phyloP scores from a whole-genome alignment of 2,888 invertebrate species.

The Macrophya alboannulata region DNA sequence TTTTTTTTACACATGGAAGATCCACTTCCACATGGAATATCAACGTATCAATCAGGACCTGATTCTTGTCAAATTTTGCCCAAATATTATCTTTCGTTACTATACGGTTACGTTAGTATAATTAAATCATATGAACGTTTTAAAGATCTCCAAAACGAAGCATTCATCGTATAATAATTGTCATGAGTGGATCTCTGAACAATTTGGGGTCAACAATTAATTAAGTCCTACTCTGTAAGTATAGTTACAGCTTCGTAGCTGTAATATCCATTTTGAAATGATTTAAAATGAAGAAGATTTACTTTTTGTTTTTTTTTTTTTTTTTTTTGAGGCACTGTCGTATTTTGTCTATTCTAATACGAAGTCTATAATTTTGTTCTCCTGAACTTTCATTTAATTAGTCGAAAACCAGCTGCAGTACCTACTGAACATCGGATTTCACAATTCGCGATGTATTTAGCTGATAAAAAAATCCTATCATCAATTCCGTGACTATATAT shows the following conservation, averaged over 20 bases:
- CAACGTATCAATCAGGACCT: neutral
- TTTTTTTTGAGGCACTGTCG: slow-evolving; percentile 49
- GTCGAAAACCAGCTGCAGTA: neutral
- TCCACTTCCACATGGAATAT: neutral
- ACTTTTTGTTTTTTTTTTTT: too few relatives aligned
- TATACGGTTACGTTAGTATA: neutral
- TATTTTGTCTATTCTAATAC: slow-evolving; percentile 53
- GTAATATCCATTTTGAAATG: neutral
- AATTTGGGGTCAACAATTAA: neutral
- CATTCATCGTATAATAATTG: neutral
- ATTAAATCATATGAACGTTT: neutral
- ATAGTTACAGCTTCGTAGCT: neutral
- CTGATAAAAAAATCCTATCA: slow-evolving; percentile 34
- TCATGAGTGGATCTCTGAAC: neutral
- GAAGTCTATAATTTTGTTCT: slow-evolving; percentile 28
- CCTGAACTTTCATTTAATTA: slow-evolving; percentile 26
- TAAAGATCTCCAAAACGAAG: neutral
- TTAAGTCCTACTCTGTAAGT: neutral
- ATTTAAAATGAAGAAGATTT: neutral
- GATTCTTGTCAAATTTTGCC: neutral
- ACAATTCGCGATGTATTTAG: slow-evolving; percentile 1
- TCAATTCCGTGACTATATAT: slow-evolving; percentile 38
- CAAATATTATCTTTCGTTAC: neutral
- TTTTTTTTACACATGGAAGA: neutral
- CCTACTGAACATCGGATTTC: neutral